phyloP scores from a whole-genome alignment of 2,888 invertebrate genomes.

The Dichetophora obliterata region DNA sequence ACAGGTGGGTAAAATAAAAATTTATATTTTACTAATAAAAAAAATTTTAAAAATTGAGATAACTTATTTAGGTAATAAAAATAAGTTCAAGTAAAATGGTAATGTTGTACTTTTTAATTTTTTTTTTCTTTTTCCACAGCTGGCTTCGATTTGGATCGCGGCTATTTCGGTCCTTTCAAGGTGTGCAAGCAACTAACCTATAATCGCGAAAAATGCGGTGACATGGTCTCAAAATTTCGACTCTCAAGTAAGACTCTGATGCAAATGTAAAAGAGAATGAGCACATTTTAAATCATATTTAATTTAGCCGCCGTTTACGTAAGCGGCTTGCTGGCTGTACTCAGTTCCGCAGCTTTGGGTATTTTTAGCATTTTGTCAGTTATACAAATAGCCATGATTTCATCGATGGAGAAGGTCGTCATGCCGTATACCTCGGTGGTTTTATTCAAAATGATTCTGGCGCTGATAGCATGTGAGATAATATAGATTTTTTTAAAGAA shows the following conservation, averaged over 20 bases:
- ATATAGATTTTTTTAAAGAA: background rate
- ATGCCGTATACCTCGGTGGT: slow-evolving; percentile 83
- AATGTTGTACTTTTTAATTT: slow-evolving; percentile 12
- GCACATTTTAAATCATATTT: background rate
- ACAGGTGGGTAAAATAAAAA: slow-evolving; percentile 70
- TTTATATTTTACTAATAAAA: too few relatives aligned
- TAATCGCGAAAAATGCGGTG: slow-evolving; percentile 86
- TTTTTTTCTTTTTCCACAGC: slow-evolving; percentile 49
- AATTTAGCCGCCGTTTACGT: slow-evolving; percentile 82
- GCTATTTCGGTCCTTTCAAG: slow-evolving; percentile 91
- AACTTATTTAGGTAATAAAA: too few relatives aligned
- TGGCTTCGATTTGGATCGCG: slow-evolving; percentile 77
- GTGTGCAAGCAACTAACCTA: slow-evolving; percentile 86
- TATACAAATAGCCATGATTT: slow-evolving; percentile 88
- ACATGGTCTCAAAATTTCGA: slow-evolving; percentile 82
- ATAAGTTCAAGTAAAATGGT: background rate
- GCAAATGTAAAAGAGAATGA: background rate
- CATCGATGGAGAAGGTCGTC: slow-evolving; percentile 84
- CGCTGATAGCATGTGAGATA: slow-evolving; percentile 82
- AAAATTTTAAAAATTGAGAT: too few relatives aligned
- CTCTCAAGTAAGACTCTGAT: slow-evolving; percentile 77
- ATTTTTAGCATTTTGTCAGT: slow-evolving; percentile 84
- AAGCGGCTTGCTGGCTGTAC: slow-evolving; percentile 84
- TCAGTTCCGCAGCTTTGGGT: slow-evolving; percentile 80
- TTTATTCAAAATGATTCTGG: slow-evolving; percentile 83